Percentiles rank a stretch among this genome's conserved stretches.
Evolutionary conservation across 2,888 invertebrate genomes (phyloP).

Genomic region (Epistrophe eligans): DNA sequence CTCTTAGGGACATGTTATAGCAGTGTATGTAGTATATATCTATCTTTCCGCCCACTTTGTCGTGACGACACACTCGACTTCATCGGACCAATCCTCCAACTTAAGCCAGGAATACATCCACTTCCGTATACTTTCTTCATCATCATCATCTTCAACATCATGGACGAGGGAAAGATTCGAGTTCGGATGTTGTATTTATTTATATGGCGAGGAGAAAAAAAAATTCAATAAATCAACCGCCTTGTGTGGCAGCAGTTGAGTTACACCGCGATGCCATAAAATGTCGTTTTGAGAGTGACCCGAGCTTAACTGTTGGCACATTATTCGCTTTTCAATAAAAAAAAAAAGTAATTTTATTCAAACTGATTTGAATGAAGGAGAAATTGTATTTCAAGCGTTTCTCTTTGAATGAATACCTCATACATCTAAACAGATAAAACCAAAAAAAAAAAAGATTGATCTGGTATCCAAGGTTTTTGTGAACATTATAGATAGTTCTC

Average conservation of each 20-base stretch:
- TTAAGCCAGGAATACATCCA: constrained; percentile 28
- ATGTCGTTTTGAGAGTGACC: constrained; percentile 61
- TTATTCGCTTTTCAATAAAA: constrained; percentile 26
- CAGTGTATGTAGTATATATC: no score
- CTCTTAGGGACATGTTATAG: constrained; percentile 15
- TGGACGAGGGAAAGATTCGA: constrained; percentile 8
- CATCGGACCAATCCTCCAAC: background rate
- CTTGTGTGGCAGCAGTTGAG: constrained; percentile 45
- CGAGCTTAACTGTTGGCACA: constrained; percentile 45
- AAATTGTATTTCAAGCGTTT: constrained; percentile 46
- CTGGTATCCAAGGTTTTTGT: constrained; percentile 38
- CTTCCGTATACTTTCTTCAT: constrained; percentile 66
- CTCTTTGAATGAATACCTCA: constrained; percentile 9
- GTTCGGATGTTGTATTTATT: constrained; percentile 4
- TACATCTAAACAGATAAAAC: background rate
- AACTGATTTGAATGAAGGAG: constrained; percentile 60
- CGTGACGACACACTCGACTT: constrained; percentile 28
- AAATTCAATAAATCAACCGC: constrained; percentile 64
- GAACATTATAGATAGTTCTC: constrained; percentile 31
- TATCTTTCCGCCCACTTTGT: constrained; percentile 52
- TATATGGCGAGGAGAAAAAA: constrained; percentile 13
- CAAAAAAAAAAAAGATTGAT: constrained; percentile 48
- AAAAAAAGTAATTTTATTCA: constrained; percentile 37
- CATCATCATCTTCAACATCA: background rate
- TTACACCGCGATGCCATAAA: constrained; percentile 28